These are phyloP conservation scores for Momotus momota DNA, from an alignment of 2,797 vertebrate genomes.

Conservation along the genomic window DNA sequence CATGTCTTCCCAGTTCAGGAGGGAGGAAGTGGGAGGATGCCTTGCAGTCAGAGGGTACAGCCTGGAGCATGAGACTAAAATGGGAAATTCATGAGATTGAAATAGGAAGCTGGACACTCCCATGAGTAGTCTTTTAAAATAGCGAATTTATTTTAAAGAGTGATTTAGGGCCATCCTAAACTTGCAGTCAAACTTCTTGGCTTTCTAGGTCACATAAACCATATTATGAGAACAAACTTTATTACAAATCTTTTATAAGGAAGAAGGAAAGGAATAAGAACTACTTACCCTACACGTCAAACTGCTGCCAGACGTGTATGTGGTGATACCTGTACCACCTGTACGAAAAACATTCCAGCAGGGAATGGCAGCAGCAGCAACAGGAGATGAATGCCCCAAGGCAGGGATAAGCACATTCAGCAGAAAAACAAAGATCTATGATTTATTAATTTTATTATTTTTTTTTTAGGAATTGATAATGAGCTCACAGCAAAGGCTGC, in stretches of 20 bases:
- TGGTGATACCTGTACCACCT: accelerated
- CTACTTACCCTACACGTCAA: neutral
- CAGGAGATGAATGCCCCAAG: neutral
- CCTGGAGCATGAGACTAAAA: neutral
- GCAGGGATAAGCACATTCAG: neutral
- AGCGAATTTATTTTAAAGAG: neutral
- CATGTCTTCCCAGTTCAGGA: neutral
- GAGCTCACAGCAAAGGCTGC: neutral
- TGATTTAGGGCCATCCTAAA: neutral
- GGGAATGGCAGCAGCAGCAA: neutral
- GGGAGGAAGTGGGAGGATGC: neutral
- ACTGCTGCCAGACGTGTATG: neutral
- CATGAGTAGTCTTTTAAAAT: neutral
- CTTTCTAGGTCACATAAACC: slow-evolving; percentile 21
- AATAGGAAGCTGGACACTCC: neutral
- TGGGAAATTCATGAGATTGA: neutral
- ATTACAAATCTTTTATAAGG: neutral
- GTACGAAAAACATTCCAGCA: neutral
- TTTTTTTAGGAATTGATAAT: neutral
- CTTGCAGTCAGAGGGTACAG: neutral
- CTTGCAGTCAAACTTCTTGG: neutral
- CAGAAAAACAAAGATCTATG: neutral
- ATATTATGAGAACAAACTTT: neutral
- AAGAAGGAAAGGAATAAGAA: slow-evolving; percentile 5
- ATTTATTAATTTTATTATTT: neutral